Evolutionary conservation across 2,113 vertebrate species (phyloP).

Genomic region (Lampris megalopsis): DNA sequence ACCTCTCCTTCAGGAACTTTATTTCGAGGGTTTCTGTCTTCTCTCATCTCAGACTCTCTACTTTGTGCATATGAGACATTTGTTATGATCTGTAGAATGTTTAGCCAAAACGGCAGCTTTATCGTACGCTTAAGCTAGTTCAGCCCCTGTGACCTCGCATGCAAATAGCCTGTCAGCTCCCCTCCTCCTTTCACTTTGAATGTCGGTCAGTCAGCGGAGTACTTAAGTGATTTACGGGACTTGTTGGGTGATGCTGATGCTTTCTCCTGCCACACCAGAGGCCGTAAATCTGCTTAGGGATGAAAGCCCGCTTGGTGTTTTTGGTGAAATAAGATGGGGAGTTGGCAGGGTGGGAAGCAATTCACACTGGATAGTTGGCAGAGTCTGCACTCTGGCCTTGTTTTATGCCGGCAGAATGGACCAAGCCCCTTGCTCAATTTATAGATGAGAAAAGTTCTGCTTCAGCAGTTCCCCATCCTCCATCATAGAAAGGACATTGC

Average conservation of each 20-base stretch:
- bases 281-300: conserved; percentile 64
- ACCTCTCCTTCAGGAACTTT: background rate
- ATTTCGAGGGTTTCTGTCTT: background rate
- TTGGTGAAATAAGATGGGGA: conserved; percentile 37
- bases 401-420: conserved; percentile 63
- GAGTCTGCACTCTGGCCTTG: conserved; percentile 26
- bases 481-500: conserved; percentile 43
- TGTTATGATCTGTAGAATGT: background rate
- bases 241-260: conserved; percentile 38
- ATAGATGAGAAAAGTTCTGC: conserved; percentile 41
- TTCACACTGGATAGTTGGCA: conserved; percentile 46
- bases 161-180: background rate
- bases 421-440: conserved; percentile 46
- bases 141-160: background rate
- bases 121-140: background rate
- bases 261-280: conserved; percentile 41
- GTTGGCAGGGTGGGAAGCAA: conserved; percentile 10
- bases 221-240: conserved; percentile 19
- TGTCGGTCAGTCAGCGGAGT: conserved; percentile 10
- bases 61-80: background rate
- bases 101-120: background rate
- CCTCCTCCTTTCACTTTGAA: conserved; percentile 9
- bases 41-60: background rate
- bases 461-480: conserved; percentile 57
- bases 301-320: conserved; percentile 65